phyloP scores from a whole-genome alignment of 2,888 invertebrate species.

The Doris montereyensis region DNA sequence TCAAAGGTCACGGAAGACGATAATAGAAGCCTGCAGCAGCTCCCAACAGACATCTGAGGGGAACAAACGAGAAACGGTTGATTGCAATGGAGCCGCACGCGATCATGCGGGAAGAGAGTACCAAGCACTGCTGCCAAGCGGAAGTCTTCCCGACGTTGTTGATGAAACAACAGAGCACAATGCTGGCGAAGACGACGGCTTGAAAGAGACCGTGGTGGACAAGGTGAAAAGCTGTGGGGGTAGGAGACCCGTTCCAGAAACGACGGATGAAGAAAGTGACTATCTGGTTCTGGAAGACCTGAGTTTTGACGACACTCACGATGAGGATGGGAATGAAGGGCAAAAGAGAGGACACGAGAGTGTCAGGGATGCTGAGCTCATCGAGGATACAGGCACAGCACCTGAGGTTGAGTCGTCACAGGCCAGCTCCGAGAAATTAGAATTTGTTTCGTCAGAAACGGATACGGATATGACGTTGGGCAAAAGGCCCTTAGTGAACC shows the following conservation, averaged over 20 bases:
- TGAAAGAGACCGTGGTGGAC: no score
- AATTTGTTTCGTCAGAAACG: no score
- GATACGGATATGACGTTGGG: no score
- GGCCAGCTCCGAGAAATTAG: no score
- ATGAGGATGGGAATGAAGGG: constrained; percentile 30
- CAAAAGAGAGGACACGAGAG: not conserved
- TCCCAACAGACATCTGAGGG: no score
- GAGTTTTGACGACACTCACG: constrained; percentile 42
- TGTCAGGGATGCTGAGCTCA: not conserved
- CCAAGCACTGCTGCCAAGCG: not conserved
- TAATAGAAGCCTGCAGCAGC: no score
- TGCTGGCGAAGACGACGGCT: not conserved
- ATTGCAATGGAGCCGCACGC: not conserved
- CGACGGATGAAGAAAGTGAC: constrained; percentile 39
- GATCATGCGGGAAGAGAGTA: not conserved
- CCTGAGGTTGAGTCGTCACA: no score
- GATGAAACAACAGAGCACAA: not conserved
- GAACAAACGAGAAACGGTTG: not conserved
- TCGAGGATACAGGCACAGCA: no score
- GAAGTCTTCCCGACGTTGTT: not conserved
- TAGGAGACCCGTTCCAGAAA: no score
- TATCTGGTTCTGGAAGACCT: constrained; percentile 38
- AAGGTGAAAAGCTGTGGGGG: constrained; percentile 33
- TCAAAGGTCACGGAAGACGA: no score
- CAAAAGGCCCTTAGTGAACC: no score